Evolutionary conservation across 2,888 invertebrate genomes (phyloP).

Genomic region (Anthophora plumipes): DNA sequence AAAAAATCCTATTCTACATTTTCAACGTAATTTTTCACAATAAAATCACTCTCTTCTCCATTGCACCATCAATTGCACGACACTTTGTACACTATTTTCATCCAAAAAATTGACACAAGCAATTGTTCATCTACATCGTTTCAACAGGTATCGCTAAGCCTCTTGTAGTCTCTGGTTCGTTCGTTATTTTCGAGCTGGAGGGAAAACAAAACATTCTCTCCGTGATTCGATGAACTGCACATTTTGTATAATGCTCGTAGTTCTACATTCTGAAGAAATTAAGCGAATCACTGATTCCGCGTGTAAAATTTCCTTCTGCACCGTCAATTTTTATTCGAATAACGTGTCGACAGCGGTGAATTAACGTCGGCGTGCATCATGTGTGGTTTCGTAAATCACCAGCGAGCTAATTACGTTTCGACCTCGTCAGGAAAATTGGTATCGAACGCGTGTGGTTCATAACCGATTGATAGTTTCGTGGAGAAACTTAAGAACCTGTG

Average conservation of each 20-base stretch:
- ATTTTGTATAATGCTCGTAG: not conserved
- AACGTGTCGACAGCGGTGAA: slow-evolving; percentile 34
- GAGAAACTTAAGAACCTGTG: not conserved
- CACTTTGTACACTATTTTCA: too few species aligned
- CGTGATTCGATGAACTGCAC: not conserved
- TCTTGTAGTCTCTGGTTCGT: too few species aligned
- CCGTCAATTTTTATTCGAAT: slow-evolving; percentile 13
- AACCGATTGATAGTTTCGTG: slow-evolving; percentile 46
- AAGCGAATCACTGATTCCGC: not conserved
- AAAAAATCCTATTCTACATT: too few species aligned
- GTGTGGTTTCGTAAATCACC: slow-evolving; percentile 54
- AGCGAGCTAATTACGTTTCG: slow-evolving; percentile 54
- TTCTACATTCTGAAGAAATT: not conserved
- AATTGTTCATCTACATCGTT: too few species aligned
- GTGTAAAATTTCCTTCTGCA: not conserved
- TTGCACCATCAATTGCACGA: too few species aligned
- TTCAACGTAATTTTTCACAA: too few species aligned
- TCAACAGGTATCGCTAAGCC: too few species aligned
- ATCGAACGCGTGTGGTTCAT: slow-evolving; percentile 37
- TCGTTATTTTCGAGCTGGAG: not conserved
- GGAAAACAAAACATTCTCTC: not conserved
- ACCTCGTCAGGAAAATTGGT: slow-evolving; percentile 31
- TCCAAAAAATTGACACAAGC: too few species aligned
- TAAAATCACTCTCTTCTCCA: too few species aligned
- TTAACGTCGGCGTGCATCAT: slow-evolving; percentile 28